Conservation (phyloP, 2,113 vertebrate genomes). For the Cisticola juncidis region DNA sequence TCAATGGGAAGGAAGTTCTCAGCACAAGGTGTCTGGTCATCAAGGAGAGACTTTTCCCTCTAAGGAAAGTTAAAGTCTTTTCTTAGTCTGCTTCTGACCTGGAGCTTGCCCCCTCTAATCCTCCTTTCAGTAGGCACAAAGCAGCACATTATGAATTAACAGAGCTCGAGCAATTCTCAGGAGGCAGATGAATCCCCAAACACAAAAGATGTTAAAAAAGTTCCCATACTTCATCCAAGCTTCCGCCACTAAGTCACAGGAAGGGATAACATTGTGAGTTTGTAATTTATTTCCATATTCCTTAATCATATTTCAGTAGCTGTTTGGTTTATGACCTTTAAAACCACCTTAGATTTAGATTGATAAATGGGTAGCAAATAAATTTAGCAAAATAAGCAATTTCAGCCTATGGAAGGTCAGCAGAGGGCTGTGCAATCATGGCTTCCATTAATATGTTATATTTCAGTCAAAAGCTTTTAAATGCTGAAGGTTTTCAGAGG, state of each 20-base stretch:
- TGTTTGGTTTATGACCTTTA: slow-evolving; percentile 75
- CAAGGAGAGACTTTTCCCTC: background rate
- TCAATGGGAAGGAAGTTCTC: background rate
- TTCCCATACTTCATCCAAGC: slow-evolving; percentile 39
- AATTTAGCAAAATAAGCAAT: slow-evolving; percentile 72
- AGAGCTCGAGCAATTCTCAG: rapidly evolving
- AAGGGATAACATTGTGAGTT: slow-evolving; percentile 69
- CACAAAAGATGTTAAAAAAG: slow-evolving; percentile 15
- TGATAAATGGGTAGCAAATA: slow-evolving; percentile 72
- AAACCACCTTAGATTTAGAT: slow-evolving; percentile 67
- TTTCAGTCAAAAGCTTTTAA: slow-evolving; percentile 73
- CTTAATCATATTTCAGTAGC: slow-evolving; percentile 62
- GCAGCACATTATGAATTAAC: background rate
- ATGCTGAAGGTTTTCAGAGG: slow-evolving; percentile 63
- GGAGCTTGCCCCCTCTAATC: background rate
- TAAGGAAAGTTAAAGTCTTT: background rate
- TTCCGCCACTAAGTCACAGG: slow-evolving; percentile 7
- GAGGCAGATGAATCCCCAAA: background rate
- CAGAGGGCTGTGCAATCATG: slow-evolving; percentile 69
- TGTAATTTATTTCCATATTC: slow-evolving; percentile 75
- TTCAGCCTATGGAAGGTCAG: slow-evolving; percentile 69
- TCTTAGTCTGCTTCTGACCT: background rate
- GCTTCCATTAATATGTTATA: slow-evolving; percentile 74
- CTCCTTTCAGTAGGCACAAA: background rate
- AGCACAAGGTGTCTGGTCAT: background rate